A percentile compares a stretch with the other conserved stretches of the same genome.
Evolutionary conservation across 2,888 invertebrate genomes (phyloP).

Genomic region (Amiota mariae): DNA sequence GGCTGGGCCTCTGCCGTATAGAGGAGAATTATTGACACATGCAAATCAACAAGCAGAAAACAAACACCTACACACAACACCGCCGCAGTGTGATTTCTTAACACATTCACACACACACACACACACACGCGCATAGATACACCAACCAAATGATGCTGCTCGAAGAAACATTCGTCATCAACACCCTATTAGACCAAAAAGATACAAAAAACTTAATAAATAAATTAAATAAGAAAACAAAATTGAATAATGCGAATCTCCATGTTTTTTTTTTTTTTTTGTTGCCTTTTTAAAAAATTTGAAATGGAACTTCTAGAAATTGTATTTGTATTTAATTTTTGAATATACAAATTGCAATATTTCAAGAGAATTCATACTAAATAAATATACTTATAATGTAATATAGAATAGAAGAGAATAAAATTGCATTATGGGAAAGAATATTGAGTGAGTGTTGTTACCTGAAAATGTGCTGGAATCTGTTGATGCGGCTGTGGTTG

Average conservation of each 20-base stretch:
- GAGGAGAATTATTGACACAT: slow-evolving; percentile 5
- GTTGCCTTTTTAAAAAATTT: no score
- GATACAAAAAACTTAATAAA: background rate
- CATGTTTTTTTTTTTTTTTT: no score
- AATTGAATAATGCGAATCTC: background rate
- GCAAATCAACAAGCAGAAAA: slow-evolving; percentile 6
- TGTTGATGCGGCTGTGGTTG: slow-evolving; percentile 38
- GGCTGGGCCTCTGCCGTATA: background rate
- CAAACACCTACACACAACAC: background rate
- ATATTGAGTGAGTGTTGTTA: slow-evolving; percentile 25
- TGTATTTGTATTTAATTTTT: no score
- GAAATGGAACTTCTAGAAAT: no score
- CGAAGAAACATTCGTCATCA: background rate
- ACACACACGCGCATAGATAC: background rate
- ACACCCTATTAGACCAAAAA: background rate
- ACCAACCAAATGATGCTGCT: no score
- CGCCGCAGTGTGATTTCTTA: background rate
- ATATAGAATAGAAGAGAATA: no score
- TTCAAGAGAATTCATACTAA: no score
- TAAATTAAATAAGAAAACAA: background rate
- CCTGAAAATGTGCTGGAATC: slow-evolving; percentile 54
- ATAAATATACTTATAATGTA: no score
- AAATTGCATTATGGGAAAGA: no score
- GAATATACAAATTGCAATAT: no score
- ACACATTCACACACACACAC: background rate